Evolutionary conservation across 23 tunicate species (phyloP).

Genomic region (Aplidium turbinatum): DNA sequence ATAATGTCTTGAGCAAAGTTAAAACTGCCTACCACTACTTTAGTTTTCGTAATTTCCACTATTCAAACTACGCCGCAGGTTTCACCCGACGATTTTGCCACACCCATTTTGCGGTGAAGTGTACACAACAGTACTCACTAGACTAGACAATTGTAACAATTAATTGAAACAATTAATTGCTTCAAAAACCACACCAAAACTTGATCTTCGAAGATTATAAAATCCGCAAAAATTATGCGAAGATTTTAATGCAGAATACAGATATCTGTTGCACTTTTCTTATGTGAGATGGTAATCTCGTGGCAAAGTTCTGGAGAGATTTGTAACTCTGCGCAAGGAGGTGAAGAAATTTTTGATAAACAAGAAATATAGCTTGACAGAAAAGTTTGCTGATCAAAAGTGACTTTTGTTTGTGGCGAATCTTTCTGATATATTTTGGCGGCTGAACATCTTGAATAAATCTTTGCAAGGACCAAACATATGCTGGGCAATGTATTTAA

Average conservation of each 20-base stretch:
- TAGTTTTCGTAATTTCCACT: no score
- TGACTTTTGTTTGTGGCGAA: conserved; percentile 3
- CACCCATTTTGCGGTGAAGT: no score
- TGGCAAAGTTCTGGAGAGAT: conserved; percentile 23
- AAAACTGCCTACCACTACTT: no score
- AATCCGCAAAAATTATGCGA: conserved; percentile 12
- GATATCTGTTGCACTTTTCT: neutral
- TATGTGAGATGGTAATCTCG: conserved; percentile 6
- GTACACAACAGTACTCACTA: no score
- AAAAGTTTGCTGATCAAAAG: conserved; percentile 13
- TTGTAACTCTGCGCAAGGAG: conserved; percentile 2
- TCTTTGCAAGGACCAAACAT: conserved; percentile 16
- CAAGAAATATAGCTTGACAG: conserved; percentile 12
- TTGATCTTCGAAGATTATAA: no score
- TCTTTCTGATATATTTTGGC: conserved; percentile 14
- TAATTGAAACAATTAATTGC: no score
- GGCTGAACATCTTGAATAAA: conserved; percentile 5
- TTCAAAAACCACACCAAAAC: no score
- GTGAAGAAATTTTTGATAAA: conserved; percentile 10
- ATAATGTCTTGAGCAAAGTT: no score
- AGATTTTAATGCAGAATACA: conserved; percentile 8
- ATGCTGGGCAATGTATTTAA: neutral
- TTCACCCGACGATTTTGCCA: no score
- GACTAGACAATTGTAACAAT: no score
- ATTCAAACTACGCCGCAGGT: no score